Conservation (phyloP, 2,888 invertebrate genomes). For the Callinectes sapidus region DNA sequence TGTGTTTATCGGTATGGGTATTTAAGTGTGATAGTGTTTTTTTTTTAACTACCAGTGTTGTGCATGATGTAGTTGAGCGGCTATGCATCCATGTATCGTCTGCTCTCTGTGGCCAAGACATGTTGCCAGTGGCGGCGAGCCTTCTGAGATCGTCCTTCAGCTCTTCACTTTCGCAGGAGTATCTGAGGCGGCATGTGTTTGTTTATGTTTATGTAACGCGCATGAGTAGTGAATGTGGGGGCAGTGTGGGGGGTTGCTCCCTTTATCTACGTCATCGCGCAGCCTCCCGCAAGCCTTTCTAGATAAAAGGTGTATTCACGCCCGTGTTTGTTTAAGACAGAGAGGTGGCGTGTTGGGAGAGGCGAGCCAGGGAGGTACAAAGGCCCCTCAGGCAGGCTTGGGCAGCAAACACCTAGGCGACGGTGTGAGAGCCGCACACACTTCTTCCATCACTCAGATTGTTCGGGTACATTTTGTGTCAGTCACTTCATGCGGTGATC, state of each 20-base stretch:
- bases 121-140: background rate
- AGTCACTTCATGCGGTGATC: background rate
- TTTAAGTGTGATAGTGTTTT: background rate
- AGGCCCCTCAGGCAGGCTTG: background rate
- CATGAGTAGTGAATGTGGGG: background rate
- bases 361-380: conserved; percentile 23
- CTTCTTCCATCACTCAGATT: background rate
- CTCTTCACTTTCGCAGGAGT: background rate
- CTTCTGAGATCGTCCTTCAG: background rate
- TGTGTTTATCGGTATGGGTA: background rate
- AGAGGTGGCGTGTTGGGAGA: conserved; percentile 20
- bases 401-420: background rate
- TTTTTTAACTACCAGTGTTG: background rate
- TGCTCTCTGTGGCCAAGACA: background rate
- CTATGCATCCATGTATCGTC: background rate
- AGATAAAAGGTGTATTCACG: conserved; percentile 36
- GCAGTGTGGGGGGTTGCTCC: background rate
- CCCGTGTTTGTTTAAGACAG: conserved; percentile 5
- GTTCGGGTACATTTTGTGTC: background rate
- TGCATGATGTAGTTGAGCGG: background rate
- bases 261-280: conserved; percentile 31
- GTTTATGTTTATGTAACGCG: conserved; percentile 31
- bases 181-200: background rate
- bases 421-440: background rate
- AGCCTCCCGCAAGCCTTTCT: background rate